These are phyloP conservation scores for Lithophane socia DNA, from an alignment of 2,888 invertebrate genomes.

Conservation along the genomic window DNA sequence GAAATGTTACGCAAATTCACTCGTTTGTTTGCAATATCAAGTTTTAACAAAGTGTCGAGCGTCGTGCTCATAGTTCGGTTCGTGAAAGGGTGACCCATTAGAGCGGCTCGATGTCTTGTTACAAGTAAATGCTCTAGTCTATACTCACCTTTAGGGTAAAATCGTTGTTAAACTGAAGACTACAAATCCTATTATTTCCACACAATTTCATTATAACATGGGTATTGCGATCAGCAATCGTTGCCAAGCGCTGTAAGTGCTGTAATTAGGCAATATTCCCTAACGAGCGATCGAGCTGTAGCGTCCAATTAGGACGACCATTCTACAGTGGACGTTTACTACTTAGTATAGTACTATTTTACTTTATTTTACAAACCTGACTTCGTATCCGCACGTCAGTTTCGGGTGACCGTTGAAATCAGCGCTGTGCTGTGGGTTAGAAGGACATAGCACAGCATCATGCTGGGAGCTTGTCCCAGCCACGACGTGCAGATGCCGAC, in stretches of 20 bases:
- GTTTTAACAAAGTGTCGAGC: neutral
- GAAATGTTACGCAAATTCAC: too few species aligned
- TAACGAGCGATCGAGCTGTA: constrained; percentile 41
- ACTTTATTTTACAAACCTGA: too few species aligned
- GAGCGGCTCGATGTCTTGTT: neutral
- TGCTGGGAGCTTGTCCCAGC: too few species aligned
- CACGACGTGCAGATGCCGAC: too few species aligned
- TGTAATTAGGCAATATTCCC: constrained; percentile 49
- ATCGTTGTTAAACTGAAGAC: constrained; percentile 12
- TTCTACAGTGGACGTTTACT: neutral
- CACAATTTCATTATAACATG: constrained; percentile 42
- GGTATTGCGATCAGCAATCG: constrained; percentile 30
- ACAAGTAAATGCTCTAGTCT: neutral
- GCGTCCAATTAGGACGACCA: constrained; percentile 24
- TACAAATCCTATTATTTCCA: constrained; percentile 33
- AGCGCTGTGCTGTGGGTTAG: too few species aligned
- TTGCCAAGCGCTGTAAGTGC: constrained; percentile 20
- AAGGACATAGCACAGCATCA: too few species aligned
- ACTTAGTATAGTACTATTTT: too few species aligned
- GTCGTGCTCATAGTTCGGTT: neutral
- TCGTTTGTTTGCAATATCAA: neutral
- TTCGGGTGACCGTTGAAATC: too few species aligned
- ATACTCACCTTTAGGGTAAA: neutral
- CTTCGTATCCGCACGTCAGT: too few species aligned
- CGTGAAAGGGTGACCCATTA: neutral